Evolutionary conservation across 2,797 vertebrate genomes (phyloP).

Genomic region (Periparus ater): DNA sequence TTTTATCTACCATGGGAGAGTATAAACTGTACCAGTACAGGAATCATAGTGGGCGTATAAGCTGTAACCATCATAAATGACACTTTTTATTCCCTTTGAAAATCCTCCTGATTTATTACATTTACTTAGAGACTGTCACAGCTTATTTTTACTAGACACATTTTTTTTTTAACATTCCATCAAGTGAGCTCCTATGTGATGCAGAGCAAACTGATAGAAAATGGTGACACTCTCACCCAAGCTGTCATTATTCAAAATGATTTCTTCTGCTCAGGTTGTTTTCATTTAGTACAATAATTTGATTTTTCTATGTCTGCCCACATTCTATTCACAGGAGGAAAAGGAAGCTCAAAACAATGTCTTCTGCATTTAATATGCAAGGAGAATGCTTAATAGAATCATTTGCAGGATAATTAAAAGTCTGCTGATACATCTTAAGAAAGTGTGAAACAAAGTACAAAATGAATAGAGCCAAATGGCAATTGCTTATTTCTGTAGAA

Average conservation of each 20-base stretch:
- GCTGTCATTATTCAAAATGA: constrained; percentile 71
- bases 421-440: constrained; percentile 69
- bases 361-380: constrained; percentile 75
- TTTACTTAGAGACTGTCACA: constrained; percentile 77
- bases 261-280: constrained; percentile 74
- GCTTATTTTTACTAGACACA: constrained; percentile 74
- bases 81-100: constrained; percentile 78
- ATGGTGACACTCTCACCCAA: constrained; percentile 71
- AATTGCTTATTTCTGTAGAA: constrained; percentile 72
- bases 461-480: constrained; percentile 62
- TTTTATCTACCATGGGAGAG: constrained; percentile 74
- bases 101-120: constrained; percentile 75
- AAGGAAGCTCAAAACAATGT: constrained; percentile 73
- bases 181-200: constrained; percentile 66
- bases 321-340: constrained; percentile 67
- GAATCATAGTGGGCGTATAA: constrained; percentile 69
- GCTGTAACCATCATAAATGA: constrained; percentile 75
- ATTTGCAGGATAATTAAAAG: constrained; percentile 76
- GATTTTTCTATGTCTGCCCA: constrained; percentile 74
- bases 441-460: constrained; percentile 72
- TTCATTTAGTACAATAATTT: constrained; percentile 75
- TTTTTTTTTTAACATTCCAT: constrained; percentile 68
- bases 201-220: constrained; percentile 68
- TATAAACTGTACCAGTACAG: constrained; percentile 71
- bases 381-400: constrained; percentile 71